Conservation (phyloP, 2,797 vertebrate genomes). For the Dicrostonyx torquatus region DNA sequence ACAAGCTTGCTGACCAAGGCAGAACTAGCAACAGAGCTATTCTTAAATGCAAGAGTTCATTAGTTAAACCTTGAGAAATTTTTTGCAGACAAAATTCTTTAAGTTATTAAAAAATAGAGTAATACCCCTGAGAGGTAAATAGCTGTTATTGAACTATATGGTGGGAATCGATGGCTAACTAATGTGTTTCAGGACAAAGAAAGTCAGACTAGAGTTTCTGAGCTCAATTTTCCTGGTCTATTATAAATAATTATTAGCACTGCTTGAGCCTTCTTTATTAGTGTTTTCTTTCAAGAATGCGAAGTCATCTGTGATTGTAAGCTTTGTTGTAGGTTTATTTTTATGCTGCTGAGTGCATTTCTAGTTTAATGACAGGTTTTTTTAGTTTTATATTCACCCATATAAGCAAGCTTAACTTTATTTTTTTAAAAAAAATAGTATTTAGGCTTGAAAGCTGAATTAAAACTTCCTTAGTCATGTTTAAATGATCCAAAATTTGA, state of each 20-base stretch:
- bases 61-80: background rate
- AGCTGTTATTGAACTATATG: background rate
- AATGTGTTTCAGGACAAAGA: constrained; percentile 33
- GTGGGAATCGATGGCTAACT: background rate
- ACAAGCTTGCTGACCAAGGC: background rate
- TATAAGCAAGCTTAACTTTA: background rate
- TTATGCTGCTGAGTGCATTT: constrained; percentile 57
- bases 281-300: constrained; percentile 13
- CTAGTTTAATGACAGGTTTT: constrained; percentile 38
- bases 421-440: constrained; percentile 29
- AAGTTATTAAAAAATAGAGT: constrained; percentile 26
- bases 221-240: background rate
- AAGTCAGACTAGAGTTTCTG: background rate
- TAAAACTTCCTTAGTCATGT: background rate
- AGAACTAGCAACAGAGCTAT: background rate
- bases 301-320: constrained; percentile 16
- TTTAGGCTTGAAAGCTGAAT: constrained; percentile 11
- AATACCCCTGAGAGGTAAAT: background rate
- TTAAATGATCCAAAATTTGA: constrained; percentile 28
- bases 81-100: background rate
- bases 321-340: background rate
- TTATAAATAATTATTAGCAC: constrained; percentile 15
- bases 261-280: constrained; percentile 22
- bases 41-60: background rate
- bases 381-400: background rate